Conservation (phyloP, 1,140 invertebrate species). For the Trinorchestia longiramus region DNA sequence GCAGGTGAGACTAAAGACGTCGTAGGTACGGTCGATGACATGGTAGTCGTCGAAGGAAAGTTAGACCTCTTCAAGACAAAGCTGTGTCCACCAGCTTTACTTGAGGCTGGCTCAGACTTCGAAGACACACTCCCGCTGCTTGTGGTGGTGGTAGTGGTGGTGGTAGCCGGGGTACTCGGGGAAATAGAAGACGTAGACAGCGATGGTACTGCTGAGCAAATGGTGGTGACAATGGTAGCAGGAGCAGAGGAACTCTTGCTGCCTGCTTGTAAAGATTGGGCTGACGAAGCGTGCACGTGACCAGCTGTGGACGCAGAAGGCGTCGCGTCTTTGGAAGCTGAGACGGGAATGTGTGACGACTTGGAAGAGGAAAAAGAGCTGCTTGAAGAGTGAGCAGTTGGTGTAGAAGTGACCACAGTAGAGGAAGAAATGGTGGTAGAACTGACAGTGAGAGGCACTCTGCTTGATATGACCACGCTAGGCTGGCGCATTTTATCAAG, state of each 20-base stretch:
- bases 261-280: neutral
- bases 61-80: conserved; percentile 34
- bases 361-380: conserved; percentile 43
- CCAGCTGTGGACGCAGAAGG: conserved; percentile 37
- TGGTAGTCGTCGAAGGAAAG: neutral
- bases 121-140: neutral
- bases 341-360: neutral
- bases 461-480: conserved; percentile 24
- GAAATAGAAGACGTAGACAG: neutral
- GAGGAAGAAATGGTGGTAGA: conserved; percentile 52
- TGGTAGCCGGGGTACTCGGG: neutral
- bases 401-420: conserved; percentile 44
- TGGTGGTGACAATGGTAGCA: neutral
- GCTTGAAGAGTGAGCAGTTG: conserved; percentile 54
- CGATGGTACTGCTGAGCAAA: neutral
- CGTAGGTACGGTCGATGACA: neutral
- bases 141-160: neutral
- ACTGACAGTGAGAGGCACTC: conserved; percentile 56
- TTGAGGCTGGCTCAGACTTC: neutral
- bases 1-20: neutral
- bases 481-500: conserved; percentile 41
- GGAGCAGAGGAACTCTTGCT: neutral
- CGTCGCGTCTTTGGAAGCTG: neutral
- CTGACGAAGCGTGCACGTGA: neutral
- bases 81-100: conserved; percentile 15